Conservation (phyloP, 2,797 vertebrate genomes). For the Ara ararauna region DNA sequence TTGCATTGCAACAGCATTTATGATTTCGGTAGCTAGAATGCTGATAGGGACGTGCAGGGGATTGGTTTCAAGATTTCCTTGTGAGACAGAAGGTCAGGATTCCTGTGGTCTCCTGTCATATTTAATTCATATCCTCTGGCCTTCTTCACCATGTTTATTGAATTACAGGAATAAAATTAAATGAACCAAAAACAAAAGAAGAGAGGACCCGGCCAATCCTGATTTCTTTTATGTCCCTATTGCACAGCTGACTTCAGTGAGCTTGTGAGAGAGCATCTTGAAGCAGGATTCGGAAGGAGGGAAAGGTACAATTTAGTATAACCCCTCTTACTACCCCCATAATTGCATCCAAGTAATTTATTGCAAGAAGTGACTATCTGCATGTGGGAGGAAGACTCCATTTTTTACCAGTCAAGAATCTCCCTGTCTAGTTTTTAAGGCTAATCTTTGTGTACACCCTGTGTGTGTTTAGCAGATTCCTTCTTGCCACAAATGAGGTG, state of each 20-base stretch:
- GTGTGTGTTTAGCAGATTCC: not conserved
- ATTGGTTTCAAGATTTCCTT: conserved; percentile 42
- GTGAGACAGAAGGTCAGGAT: conserved; percentile 62
- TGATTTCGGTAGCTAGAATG: conserved; percentile 14
- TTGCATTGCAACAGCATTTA: conserved; percentile 23
- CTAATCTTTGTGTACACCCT: not conserved
- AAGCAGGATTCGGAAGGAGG: not conserved
- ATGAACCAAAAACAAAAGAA: conserved; percentile 51
- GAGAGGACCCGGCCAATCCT: not conserved
- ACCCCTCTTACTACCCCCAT: not conserved
- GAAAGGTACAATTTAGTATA: not conserved
- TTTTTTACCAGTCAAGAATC: not conserved
- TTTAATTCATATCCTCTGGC: conserved; percentile 67
- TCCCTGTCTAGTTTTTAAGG: not conserved
- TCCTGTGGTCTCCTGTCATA: conserved; percentile 58
- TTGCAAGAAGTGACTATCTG: not conserved
- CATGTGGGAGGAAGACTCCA: not conserved
- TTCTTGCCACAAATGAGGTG: not conserved
- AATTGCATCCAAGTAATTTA: conserved; percentile 29
- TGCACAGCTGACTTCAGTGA: not conserved
- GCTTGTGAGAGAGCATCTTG: not conserved
- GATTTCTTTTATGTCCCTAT: not conserved
- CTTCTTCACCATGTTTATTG: conserved; percentile 28
- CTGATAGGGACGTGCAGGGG: not conserved
- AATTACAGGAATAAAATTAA: conserved; percentile 66